A percentile compares a stretch with the other conserved stretches of the same genome.
Evolutionary conservation across 2,797 vertebrate species (phyloP).

Genomic region (Austrolebias charrua): DNA sequence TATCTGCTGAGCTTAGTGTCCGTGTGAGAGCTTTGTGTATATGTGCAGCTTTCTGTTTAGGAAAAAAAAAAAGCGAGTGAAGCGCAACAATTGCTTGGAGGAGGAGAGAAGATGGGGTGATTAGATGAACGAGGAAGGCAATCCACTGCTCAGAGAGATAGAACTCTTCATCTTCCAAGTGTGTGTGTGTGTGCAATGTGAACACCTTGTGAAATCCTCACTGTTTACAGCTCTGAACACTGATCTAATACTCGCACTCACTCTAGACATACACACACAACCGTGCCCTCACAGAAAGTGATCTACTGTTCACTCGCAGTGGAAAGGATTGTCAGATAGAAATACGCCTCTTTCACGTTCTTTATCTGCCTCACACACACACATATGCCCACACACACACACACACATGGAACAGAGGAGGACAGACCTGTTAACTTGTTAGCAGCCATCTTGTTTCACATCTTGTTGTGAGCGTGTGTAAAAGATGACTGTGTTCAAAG

Average conservation of each 20-base stretch:
- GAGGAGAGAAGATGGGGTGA: slow-evolving; percentile 80
- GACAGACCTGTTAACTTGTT: slow-evolving; percentile 62
- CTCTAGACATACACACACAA: slow-evolving; percentile 34
- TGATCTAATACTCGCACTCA: slow-evolving; percentile 64
- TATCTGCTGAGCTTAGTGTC: slow-evolving; percentile 19
- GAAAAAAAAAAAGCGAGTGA: slow-evolving; percentile 24
- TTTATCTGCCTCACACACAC: slow-evolving; percentile 55
- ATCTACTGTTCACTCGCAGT: slow-evolving; percentile 59
- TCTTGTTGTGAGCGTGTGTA: slow-evolving; percentile 45
- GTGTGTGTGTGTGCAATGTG: slow-evolving; percentile 40
- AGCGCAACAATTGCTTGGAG: slow-evolving; percentile 72
- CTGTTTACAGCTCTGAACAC: slow-evolving; percentile 69
- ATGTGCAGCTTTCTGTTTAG: slow-evolving; percentile 41
- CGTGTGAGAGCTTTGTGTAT: slow-evolving; percentile 7
- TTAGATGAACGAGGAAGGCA: slow-evolving; percentile 77
- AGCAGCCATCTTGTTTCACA: slow-evolving; percentile 50
- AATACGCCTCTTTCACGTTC: slow-evolving; percentile 59
- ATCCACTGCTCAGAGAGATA: slow-evolving; percentile 74
- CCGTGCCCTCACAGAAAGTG: slow-evolving; percentile 52
- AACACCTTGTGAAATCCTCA: slow-evolving; percentile 70
- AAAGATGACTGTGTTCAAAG: slow-evolving; percentile 61
- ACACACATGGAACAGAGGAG: slow-evolving; percentile 33
- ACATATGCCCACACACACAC: slow-evolving; percentile 9
- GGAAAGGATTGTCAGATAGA: slow-evolving; percentile 67
- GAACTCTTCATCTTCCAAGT: slow-evolving; percentile 72